phyloP scores from a whole-genome alignment of 2,797 vertebrate genomes.

The Notoglanidium macrostoma region DNA sequence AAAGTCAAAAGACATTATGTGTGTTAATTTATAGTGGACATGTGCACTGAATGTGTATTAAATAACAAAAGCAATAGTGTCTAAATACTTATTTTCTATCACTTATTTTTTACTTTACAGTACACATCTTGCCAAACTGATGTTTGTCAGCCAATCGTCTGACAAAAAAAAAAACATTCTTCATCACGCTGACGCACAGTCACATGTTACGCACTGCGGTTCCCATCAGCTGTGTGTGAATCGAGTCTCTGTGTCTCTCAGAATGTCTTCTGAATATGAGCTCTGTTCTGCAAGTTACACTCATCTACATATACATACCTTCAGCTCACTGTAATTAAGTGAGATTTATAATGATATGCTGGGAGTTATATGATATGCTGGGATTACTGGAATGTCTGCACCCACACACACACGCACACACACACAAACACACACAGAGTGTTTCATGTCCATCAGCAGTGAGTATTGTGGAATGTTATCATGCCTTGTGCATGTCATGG shows the following conservation, averaged over 20 bases:
- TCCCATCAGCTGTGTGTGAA: constrained; percentile 24
- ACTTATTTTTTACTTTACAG: not conserved
- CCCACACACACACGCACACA: constrained; percentile 25
- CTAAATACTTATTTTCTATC: not conserved
- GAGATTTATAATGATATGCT: constrained; percentile 57
- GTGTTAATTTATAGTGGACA: not conserved
- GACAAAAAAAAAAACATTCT: constrained; percentile 13
- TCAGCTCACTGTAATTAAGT: constrained; percentile 24
- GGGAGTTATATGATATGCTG: constrained; percentile 65
- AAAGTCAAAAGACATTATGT: not conserved
- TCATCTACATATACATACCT: constrained; percentile 46
- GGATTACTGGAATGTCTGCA: constrained; percentile 68
- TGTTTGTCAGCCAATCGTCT: not conserved
- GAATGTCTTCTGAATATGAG: constrained; percentile 61
- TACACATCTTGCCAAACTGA: not conserved
- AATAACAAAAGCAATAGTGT: not conserved
- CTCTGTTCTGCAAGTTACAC: constrained; percentile 29
- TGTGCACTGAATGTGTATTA: not conserved
- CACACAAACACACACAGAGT: constrained; percentile 15
- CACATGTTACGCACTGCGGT: not conserved
- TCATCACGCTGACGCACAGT: constrained; percentile 5
- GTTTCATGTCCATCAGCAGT: constrained; percentile 8
- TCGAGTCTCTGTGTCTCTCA: constrained; percentile 54
- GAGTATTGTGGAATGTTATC: constrained; percentile 6
- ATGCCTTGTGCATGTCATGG: constrained; percentile 8